Conservation (phyloP, 2,113 vertebrate species). For the Saguinus imperator region DNA sequence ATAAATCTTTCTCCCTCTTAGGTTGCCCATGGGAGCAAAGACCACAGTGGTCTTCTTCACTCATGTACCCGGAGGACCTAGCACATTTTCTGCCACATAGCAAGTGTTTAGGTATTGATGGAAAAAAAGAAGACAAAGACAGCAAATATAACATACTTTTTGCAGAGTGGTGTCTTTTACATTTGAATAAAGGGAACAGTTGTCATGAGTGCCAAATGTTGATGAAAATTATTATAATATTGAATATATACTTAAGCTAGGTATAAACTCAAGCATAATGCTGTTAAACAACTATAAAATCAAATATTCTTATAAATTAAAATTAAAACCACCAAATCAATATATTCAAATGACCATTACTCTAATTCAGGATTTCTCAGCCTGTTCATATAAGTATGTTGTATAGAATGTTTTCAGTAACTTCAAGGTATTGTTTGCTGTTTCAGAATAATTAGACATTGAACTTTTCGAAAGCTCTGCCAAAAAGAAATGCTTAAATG, state of each 20-base stretch:
- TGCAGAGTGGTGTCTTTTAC: conserved; percentile 20
- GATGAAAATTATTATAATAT: conserved; percentile 17
- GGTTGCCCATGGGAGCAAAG: background rate
- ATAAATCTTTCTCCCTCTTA: background rate
- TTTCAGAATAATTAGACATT: conserved; percentile 13
- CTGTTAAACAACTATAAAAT: background rate
- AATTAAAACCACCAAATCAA: background rate
- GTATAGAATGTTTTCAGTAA: background rate
- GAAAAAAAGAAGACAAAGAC: background rate
- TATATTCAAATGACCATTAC: background rate
- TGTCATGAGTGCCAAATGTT: background rate
- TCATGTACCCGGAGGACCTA: background rate
- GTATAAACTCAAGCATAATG: conserved; percentile 30
- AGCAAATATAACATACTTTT: background rate
- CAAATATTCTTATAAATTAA: conserved; percentile 26
- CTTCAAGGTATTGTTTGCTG: background rate
- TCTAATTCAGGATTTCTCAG: background rate
- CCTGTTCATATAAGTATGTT: conserved; percentile 15
- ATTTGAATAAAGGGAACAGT: conserved; percentile 11
- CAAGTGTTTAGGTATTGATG: conserved; percentile 3
- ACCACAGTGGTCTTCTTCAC: background rate
- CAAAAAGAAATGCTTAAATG: background rate
- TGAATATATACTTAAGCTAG: background rate
- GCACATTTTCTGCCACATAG: background rate
- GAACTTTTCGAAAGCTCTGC: conserved; percentile 11